Evolutionary conservation across 2,888 invertebrate genomes (phyloP), one percentile per base, ranked within the genome.

Genomic region (Acleris cristana): DNA sequence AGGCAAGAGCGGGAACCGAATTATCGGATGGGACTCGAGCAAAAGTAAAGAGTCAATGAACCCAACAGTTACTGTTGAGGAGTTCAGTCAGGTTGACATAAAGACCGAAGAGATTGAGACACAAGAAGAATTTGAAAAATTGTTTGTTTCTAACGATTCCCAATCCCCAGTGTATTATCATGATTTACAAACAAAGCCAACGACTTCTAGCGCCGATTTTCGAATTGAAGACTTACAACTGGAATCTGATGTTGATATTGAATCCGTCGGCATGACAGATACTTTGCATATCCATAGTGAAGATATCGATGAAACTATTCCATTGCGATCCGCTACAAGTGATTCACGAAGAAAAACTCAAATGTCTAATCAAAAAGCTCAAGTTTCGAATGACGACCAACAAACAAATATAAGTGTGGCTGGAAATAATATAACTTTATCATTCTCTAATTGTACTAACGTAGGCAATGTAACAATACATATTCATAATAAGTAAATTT

Each of bases 381-480:
- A 48, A 6, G 23, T 58, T 18, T 18, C 45, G 7, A 18, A 45
- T 58, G 48, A 58, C 26, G 48, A 58, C 8, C 21, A 54, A 10
- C 23, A 49, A n/a, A 60, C 48, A 40, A 59, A 55, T 19, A 51
- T 60, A 19, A 55, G 40, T 53, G 40, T 55, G n/a, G 59, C 49
- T 5, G 55, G 65, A 12, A 65, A 55, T 19, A 65, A 55, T 19
- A 60, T 65, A 40, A 54, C 7, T 3, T 18, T 65, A 40, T 49
- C 54, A 49, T 65, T 65, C 18, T 54, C 34, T 8, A 60, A 65
- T 30, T 65, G 65, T 49, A 19, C 54, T 12, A 23, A 45, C 5
- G 57, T 57, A 4, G 57, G 57, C n/a, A 57, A 65, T 55, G 19
- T 65, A 16, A 55, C 49, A 49, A 23, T 60, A 52, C 54, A 60